Base-by-base conservation (phyloP, 2,113 vertebrate genomes). In the Hypomesus transpacificus region DNA sequence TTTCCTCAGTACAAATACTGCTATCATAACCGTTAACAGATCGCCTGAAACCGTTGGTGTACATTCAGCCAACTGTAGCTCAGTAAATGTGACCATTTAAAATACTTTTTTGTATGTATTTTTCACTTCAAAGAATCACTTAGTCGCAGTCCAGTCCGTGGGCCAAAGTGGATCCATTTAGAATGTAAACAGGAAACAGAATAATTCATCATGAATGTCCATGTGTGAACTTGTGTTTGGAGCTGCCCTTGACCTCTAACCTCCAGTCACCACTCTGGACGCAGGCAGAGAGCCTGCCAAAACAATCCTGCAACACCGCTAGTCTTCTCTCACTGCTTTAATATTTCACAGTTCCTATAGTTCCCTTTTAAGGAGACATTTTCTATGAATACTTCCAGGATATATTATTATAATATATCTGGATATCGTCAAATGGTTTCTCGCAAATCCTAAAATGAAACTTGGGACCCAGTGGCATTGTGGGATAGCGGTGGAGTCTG, bases 401-500 rank as follows among this genome's bases (percentile, higher is more conserved):
- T 80, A 65, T 79, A 77, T 78, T 79, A 73, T 82, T 46, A 71
- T 56, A 79, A 83, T 83, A 87, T 85, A 85, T 88, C 80, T 80
- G 63, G 57, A 57, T 72, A 72, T 73, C 86, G 83, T 88, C 84
- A 87, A 84, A 82, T 56, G 31, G 70, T 71, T 79, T 77, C 58
- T 66, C 82, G 80, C 82, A 84, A 87, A 86, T 85, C 82, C 80
- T 80, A 20, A 85, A 76, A 87, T 88, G 86, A 79, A 87, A 89
- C 87, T 89, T 83, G 84, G 13, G 85, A 84, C 77, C 83, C 80
- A 77, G 2, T 56, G 85, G 86, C 85, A 87, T 88, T 81, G 39
- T 46, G 39, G 39, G 39, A 46, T 46, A 74, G 77, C 66, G 78
- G 80, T 87, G 89, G 89, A 86, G 87, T 86, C 84, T 70, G 76